phyloP scores from a whole-genome alignment of 2,797 vertebrate genomes.

The Pipistrellus pygmaeus region DNA sequence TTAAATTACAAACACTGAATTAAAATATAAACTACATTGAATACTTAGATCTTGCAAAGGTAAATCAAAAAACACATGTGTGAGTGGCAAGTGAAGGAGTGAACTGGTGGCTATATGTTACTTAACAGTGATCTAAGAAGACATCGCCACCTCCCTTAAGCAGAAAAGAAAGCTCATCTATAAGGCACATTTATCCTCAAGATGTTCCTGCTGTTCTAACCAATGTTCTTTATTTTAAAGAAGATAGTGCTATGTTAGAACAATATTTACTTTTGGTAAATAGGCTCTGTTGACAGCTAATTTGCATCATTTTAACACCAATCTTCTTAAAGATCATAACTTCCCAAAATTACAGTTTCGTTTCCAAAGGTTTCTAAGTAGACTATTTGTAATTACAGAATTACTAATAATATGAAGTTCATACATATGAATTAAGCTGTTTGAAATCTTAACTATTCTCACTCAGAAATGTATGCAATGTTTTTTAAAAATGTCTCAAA shows the following conservation, averaged over 20 bases:
- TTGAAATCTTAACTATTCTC: slow-evolving; percentile 32
- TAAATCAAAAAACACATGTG: neutral
- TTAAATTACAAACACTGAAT: neutral
- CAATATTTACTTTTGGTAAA: slow-evolving; percentile 47
- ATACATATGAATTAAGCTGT: slow-evolving; percentile 53
- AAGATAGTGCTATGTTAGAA: slow-evolving; percentile 6
- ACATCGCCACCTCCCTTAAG: neutral
- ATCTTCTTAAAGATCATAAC: slow-evolving; percentile 35
- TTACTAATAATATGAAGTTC: slow-evolving; percentile 32
- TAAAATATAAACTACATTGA: neutral
- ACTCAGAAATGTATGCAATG: slow-evolving; percentile 15
- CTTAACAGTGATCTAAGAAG: neutral
- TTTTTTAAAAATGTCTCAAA: neutral
- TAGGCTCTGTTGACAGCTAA: slow-evolving; percentile 32
- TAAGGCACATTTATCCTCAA: neutral
- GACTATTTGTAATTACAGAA: slow-evolving; percentile 50
- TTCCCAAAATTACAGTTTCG: neutral
- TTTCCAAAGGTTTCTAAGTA: slow-evolving; percentile 44
- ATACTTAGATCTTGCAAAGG: neutral
- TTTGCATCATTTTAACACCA: slow-evolving; percentile 33
- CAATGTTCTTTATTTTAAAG: neutral
- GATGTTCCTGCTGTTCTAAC: neutral
- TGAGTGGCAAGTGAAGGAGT: neutral
- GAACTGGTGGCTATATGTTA: neutral
- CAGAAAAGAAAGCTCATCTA: neutral